Evolutionary conservation across 2,797 vertebrate genomes (phyloP).

Genomic region (Crenichthys baileyi): DNA sequence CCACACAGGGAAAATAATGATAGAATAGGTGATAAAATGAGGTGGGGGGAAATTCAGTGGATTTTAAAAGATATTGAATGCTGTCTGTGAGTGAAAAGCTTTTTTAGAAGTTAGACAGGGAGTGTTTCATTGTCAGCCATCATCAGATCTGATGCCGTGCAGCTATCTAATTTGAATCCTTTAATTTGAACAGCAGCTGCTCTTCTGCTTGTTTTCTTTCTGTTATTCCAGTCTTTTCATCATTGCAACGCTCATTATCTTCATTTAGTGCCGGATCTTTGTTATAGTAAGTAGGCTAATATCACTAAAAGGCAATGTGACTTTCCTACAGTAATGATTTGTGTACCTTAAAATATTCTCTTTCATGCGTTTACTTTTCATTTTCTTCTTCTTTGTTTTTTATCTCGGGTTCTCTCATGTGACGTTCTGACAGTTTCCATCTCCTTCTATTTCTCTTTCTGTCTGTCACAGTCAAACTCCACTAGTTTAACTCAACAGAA

Average conservation of each 20-base stretch:
- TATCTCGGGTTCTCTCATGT: slow-evolving; percentile 22
- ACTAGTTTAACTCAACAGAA: slow-evolving; percentile 15
- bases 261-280: slow-evolving; percentile 25
- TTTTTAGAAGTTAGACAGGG: slow-evolving; percentile 33
- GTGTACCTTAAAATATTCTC: slow-evolving; percentile 33
- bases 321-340: slow-evolving; percentile 17
- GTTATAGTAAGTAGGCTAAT: slow-evolving; percentile 30
- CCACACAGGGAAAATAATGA: slow-evolving; percentile 30
- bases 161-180: slow-evolving; percentile 67
- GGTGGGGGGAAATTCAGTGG: slow-evolving; percentile 31
- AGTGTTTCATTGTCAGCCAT: slow-evolving; percentile 45
- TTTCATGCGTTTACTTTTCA: slow-evolving; percentile 29
- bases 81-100: slow-evolving; percentile 10
- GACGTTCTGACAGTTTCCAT: slow-evolving; percentile 48
- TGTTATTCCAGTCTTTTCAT: slow-evolving; percentile 56
- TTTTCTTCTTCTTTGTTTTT: slow-evolving; percentile 18
- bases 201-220: slow-evolving; percentile 53
- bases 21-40: slow-evolving; percentile 34
- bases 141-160: slow-evolving; percentile 47
- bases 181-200: slow-evolving; percentile 70
- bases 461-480: slow-evolving; percentile 33
- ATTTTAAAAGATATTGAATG: slow-evolving; percentile 46
- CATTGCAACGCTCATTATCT: slow-evolving; percentile 37
- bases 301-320: slow-evolving; percentile 21
- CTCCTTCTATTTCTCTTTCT: slow-evolving; percentile 42